Conservation (phyloP, 64 coral and sea anemone species). For the Dendronephthya gigantea region DNA sequence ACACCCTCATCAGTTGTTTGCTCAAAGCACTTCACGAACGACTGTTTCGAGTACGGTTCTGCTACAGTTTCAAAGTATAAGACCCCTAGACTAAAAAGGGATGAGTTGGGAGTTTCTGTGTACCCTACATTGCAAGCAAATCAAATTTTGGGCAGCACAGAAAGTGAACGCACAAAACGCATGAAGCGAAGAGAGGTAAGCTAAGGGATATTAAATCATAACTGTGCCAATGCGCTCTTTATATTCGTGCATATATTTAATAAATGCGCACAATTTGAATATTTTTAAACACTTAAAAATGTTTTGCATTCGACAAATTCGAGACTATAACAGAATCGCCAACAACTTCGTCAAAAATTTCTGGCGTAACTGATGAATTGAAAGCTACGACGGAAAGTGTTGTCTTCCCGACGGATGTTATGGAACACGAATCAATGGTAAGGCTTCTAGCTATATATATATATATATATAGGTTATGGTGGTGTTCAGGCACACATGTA, state of each 20-base stretch:
- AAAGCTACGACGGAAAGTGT: too few species aligned
- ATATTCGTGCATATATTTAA: not conserved
- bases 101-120: constrained; percentile 8
- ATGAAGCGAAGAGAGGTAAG: not conserved
- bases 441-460: not conserved
- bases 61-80: not conserved
- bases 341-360: not conserved
- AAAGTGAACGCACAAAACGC: not conserved
- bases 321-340: not conserved
- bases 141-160: not conserved
- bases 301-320: not conserved
- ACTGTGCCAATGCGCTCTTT: not conserved
- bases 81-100: constrained; percentile 5
- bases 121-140: not conserved
- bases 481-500: not conserved
- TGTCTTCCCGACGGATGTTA: too few species aligned
- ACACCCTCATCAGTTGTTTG: not conserved
- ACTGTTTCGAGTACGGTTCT: constrained; percentile 22
- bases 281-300: not conserved
- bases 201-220: not conserved
- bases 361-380: not conserved
- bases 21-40: constrained; percentile 30
- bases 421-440: not conserved
- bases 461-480: not conserved
- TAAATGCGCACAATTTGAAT: not conserved